Conservation (phyloP, 2,888 invertebrate species). For the Marronus borbonicus region DNA sequence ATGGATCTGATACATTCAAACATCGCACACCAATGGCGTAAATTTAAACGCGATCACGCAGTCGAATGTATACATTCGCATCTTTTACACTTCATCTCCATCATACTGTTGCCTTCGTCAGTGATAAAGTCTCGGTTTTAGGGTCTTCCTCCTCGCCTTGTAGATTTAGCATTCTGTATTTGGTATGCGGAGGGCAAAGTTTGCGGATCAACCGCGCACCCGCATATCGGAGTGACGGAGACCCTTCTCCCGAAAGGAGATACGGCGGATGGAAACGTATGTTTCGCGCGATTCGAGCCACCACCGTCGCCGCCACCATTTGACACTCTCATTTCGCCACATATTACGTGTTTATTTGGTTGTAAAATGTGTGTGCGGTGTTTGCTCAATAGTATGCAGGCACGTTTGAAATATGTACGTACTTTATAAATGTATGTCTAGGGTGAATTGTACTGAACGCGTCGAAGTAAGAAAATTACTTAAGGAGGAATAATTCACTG, state of each 20-base stretch:
- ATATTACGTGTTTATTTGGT: conserved; percentile 47
- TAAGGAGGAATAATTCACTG: too few relatives aligned
- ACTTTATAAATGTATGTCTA: not conserved
- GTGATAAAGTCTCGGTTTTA: conserved; percentile 19
- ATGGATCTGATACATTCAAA: not conserved
- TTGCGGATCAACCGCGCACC: conserved; percentile 37
- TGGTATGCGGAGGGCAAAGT: conserved; percentile 35
- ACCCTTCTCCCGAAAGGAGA: conserved; percentile 6
- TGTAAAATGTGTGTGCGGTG: conserved; percentile 46
- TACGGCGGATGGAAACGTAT: conserved; percentile 3
- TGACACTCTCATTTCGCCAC: conserved; percentile 37
- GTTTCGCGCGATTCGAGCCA: conserved; percentile 14
- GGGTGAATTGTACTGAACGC: not conserved
- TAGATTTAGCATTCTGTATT: conserved; percentile 15
- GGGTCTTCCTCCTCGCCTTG: not conserved
- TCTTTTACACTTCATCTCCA: conserved; percentile 18
- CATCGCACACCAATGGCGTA: not conserved
- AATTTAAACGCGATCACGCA: conserved; percentile 24
- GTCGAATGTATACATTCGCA: conserved; percentile 21
- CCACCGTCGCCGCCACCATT: conserved; percentile 34
- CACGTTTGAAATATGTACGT: conserved; percentile 30
- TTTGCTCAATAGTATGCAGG: conserved; percentile 40
- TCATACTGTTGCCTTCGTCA: conserved; percentile 15
- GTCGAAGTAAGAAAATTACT: too few relatives aligned
- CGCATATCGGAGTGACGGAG: conserved; percentile 29